Evolutionary conservation across 2,797 vertebrate species (phyloP), one percentile per base, ranked within the genome.

Genomic region (Arremon brunneinucha): DNA sequence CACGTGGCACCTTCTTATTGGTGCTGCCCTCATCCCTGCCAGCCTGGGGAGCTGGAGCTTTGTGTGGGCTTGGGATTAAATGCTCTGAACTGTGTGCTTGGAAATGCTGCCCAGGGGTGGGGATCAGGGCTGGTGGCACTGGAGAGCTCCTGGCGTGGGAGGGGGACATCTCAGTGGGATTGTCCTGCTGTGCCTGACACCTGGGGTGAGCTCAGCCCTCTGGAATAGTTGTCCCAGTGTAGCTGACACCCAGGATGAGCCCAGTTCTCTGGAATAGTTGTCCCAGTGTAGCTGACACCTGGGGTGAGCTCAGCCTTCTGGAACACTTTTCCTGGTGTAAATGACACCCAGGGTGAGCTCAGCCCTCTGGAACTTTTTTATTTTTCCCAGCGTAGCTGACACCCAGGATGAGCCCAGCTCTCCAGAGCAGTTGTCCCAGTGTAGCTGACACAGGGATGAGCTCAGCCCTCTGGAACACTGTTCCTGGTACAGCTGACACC

Each of bases 371-470:
- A 47, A 1, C 24, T 28, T 0, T 53, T 6, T 0, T 52, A 12
- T 22, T 44, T 12, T 22, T 46, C 47, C 30, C 1, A 0, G 24
- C 43, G 5, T 23, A 9, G 37, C 37, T 64, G 75, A 53, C 9
- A 37, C 26, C 9, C 2, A 0, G 21, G 17, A 26, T 0, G 0
- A 52, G 15, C 47, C 0, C 37, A 43, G 23, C 30, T 0, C 57
- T 28, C 30, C 41, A 43, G 41, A 43, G 41, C 41, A 43, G 41
- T 46, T 14, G 5, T 49, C 47, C 46, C 3, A 4, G 8, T 47
- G 14, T 26, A 47, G 46, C 26, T 69, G 87, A 37, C 39, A 41
- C 39, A 15, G 39, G 39, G 39, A 41, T 41, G 39, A 41, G 15
- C 39, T 41, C 39, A 41, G 39, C 27, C 0, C 18, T 13, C n/a